Evolutionary conservation across 2,113 vertebrate genomes (phyloP), one percentile per base, ranked within the genome.

Genomic region (Megalops atlanticus): DNA sequence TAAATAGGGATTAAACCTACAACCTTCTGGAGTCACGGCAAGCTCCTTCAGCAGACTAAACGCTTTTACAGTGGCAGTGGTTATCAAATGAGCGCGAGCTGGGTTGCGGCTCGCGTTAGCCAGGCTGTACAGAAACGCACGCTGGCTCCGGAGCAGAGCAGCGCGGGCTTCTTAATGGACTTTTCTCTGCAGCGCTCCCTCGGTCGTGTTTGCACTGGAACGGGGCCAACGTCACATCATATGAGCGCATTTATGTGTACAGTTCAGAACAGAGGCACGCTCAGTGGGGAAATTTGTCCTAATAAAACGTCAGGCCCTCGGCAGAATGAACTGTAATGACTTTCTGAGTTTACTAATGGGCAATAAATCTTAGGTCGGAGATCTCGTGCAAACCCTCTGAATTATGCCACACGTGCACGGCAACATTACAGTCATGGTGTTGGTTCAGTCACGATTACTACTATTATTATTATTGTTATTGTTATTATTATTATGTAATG

Each of bases 291-390:
- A 88, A 93, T 94, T 89, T 93, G 89, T 94, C 89, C 91, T 93
- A 94, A 94, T 94, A 94, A 94, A 94, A 94, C 86, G 92, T 94
- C 94, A 94, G 91, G 92, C 92, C 90, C 82, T 90, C 89, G 93
- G 93, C 93, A 94, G 91, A 93, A 94, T 94, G 92, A 94, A 94
- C 94, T 93, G 92, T 94, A 94, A 94, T 94, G 92, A 94, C 94
- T 94, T 94, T 94, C 91, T 92, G 92, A 89, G 92, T 94, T 92
- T 91, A 93, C 94, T 94, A 94, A 94, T 94, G 94, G 93, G 90
- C 92, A 93, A 94, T 94, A 94, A 94, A 94, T 94, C 93, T 90
- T 92, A 89, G 92, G 93, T 93, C 92, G 90, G 89, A 91, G 89
- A 90, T 87, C 89, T 88, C 54, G 80, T 86, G 81, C 87, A 86